Base-by-base conservation (phyloP, 2,888 invertebrate species). In the Ditula angustiorana region DNA sequence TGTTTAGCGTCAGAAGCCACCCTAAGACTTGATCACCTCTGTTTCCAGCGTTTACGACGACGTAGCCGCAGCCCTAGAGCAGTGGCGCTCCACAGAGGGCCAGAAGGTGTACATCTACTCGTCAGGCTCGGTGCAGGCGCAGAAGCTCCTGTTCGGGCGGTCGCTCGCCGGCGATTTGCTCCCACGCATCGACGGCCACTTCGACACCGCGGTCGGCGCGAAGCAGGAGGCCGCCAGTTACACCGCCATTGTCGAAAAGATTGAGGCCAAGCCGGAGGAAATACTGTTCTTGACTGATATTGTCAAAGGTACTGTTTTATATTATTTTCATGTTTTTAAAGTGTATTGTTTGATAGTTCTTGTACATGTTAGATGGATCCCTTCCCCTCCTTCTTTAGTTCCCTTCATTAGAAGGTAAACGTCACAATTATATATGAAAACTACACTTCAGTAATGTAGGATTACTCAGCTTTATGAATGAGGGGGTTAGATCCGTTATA, bases 81-180 rank as follows among this genome's bases (percentile, higher is more conserved):
- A 93, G 66, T 97, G 98, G 96, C 94, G 94, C 2, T 91, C 94
- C 2, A 87, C 93, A 11, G 96, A 95, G 10, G 94, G 94, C 33
- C 94, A 94, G 67, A 91, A 90, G 71, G 91, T 99, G 53, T 98
- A 95, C 80, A 95, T 98, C 67, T 99, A 97, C 85, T 99, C 99
- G 0, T 98, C 98, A 24, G 99, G 98, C 50, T 98, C 98, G 61
- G 95, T 97, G 0, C 96, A 96, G 75, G 97, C 98, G 11, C 99
- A 99, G 85, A 96, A 97, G 81, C 93, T 98, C 8, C 93, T 99
- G 2, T 98, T 99, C 83, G 93, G 94, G 0, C 93, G 97, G 83
- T 95, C 97, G 2, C 87, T 92, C 16, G 93, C 94, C 47, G 99
- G 99, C 0, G 96, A 99, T 85, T 81, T 99, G 69, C 89, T 95